phyloP scores from a whole-genome alignment of 2,888 invertebrate genomes.

The Entomobrya multifasciata region DNA sequence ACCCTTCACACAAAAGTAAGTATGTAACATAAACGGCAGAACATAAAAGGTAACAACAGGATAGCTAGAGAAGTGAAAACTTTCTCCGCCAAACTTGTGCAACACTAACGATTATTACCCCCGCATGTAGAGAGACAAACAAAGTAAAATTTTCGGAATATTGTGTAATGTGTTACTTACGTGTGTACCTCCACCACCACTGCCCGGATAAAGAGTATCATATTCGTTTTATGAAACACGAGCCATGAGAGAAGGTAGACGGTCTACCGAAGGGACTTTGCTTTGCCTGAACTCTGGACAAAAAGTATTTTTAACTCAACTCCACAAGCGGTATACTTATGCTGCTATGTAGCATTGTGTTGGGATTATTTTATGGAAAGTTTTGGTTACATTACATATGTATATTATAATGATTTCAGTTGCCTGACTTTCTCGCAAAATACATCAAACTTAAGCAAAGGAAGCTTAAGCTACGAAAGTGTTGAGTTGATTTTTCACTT shows the following conservation, averaged over 20 bases:
- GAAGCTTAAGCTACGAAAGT: too few species aligned
- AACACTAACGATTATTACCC: conserved; percentile 53
- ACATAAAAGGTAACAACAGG: neutral
- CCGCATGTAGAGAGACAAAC: neutral
- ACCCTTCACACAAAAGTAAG: conserved; percentile 14
- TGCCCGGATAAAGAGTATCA: too few species aligned
- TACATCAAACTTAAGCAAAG: too few species aligned
- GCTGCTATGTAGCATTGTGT: too few species aligned
- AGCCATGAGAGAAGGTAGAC: neutral
- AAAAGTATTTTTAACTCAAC: neutral
- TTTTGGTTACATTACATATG: conserved; percentile 7
- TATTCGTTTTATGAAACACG: too few species aligned
- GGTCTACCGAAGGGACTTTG: neutral
- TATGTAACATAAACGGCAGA: neutral
- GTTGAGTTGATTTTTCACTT: neutral
- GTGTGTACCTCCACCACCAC: too few species aligned
- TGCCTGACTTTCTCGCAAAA: neutral
- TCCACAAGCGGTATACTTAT: too few species aligned
- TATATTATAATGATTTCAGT: conserved; percentile 7
- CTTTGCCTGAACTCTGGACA: neutral
- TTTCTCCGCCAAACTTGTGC: conserved; percentile 17
- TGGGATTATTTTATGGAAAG: too few species aligned
- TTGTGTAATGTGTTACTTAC: too few species aligned
- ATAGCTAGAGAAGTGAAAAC: too few species aligned
- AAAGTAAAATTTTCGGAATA: too few species aligned